Evolutionary conservation across 2,113 vertebrate species (phyloP).

Genomic region (Strigops habroptila): DNA sequence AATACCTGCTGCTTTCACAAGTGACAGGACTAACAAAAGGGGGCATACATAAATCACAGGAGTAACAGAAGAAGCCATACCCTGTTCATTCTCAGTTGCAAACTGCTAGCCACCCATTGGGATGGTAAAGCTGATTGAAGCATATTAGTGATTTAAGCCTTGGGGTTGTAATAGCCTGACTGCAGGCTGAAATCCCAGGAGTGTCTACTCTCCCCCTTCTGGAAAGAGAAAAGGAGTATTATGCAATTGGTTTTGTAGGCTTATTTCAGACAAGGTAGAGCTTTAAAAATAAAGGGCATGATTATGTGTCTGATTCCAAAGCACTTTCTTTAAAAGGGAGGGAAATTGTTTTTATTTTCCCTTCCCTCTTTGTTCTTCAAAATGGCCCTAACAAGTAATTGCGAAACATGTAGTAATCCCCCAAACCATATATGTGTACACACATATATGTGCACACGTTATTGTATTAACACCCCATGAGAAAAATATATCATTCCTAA

Average conservation of each 20-base stretch:
- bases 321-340: not conserved
- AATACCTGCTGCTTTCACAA: not conserved
- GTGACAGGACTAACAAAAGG: not conserved
- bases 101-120: not conserved
- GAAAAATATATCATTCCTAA: not conserved
- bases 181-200: not conserved
- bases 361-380: not conserved
- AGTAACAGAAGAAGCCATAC: not conserved
- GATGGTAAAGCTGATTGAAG: not conserved
- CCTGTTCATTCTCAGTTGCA: not conserved
- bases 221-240: not conserved
- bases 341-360: not conserved
- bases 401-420: not conserved
- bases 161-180: not conserved
- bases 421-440: not conserved
- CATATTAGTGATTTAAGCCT: not conserved
- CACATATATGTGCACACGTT: accelerated
- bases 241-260: not conserved
- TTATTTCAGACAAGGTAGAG: not conserved
- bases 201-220: not conserved
- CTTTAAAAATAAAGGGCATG: not conserved
- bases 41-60: not conserved
- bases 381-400: not conserved
- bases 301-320: not conserved
- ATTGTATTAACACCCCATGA: not conserved